phyloP scores from a whole-genome alignment of 1,140 invertebrate genomes.

The Neocloeon triangulifer region DNA sequence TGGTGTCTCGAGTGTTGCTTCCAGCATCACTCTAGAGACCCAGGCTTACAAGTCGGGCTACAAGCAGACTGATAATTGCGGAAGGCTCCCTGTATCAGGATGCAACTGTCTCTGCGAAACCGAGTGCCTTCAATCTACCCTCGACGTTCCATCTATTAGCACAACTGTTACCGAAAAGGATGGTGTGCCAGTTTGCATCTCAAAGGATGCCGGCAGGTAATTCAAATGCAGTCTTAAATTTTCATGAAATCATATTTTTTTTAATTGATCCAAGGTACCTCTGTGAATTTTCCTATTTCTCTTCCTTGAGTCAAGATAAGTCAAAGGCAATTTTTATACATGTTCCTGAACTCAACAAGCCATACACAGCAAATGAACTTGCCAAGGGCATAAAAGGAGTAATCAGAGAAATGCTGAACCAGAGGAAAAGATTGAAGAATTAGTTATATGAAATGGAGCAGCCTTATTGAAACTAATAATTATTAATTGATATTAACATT shows the following conservation, averaged over 20 bases:
- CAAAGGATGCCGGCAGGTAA: slow-evolving; percentile 18
- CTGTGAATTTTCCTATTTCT: slow-evolving; percentile 44
- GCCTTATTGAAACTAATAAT: too few species aligned
- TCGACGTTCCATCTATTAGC: slow-evolving; percentile 19
- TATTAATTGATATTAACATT: too few species aligned
- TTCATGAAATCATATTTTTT: not conserved
- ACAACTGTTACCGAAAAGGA: slow-evolving; percentile 16
- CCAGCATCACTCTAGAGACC: slow-evolving; percentile 29
- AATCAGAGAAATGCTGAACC: not conserved
- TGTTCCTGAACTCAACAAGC: slow-evolving; percentile 29
- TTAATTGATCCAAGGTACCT: slow-evolving; percentile 27
- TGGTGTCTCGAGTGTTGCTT: slow-evolving; percentile 28
- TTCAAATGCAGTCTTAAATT: not conserved
- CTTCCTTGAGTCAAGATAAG: slow-evolving; percentile 28
- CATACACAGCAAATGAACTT: slow-evolving; percentile 24
- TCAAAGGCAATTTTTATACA: slow-evolving; percentile 38
- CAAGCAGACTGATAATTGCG: slow-evolving; percentile 20
- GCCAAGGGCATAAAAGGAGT: slow-evolving; percentile 13
- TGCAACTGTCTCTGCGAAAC: slow-evolving; percentile 14
- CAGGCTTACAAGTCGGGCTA: slow-evolving; percentile 31
- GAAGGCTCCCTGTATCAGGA: slow-evolving; percentile 15
- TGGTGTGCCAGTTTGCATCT: slow-evolving; percentile 14
- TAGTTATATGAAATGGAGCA: too few species aligned
- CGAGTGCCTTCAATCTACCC: slow-evolving; percentile 18
- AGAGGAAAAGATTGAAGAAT: too few species aligned